phyloP scores from a whole-genome alignment of 2,113 vertebrate species.

The Percina caprodes region DNA sequence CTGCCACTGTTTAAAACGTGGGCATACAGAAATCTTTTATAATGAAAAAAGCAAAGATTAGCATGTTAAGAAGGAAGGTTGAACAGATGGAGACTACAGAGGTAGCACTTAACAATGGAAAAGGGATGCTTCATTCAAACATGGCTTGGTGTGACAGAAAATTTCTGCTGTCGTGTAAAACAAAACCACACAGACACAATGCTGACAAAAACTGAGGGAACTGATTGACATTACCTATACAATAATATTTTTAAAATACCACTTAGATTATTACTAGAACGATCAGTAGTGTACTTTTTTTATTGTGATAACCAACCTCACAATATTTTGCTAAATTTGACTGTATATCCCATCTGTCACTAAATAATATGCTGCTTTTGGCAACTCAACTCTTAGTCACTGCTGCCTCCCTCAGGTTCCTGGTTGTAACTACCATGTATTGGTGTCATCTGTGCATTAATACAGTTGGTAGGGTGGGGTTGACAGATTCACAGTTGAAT shows the following conservation, averaged over 20 bases:
- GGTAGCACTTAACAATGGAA: background rate
- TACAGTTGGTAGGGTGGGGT: background rate
- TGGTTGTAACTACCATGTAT: conserved; percentile 40
- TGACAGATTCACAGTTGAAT: background rate
- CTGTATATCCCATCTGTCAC: background rate
- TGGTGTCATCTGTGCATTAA: background rate
- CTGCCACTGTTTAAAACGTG: background rate
- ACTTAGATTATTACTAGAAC: background rate
- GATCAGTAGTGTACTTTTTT: background rate
- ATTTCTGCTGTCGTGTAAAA: background rate
- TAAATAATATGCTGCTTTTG: background rate
- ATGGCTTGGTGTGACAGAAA: background rate
- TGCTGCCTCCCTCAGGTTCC: conserved; percentile 73
- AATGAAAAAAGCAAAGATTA: background rate
- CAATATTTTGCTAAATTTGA: conserved; percentile 2
- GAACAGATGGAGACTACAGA: background rate
- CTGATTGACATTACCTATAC: background rate
- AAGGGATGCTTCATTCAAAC: background rate
- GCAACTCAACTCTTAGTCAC: conserved; percentile 14
- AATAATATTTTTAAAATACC: too few relatives aligned
- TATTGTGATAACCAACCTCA: background rate
- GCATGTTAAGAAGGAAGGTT: background rate
- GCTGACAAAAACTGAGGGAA: background rate
- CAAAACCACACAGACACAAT: background rate
- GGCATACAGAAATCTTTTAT: background rate